Evolutionary conservation across 2,888 invertebrate genomes (phyloP), one percentile per base, ranked within the genome.

Genomic region (Tachina grossa): DNA sequence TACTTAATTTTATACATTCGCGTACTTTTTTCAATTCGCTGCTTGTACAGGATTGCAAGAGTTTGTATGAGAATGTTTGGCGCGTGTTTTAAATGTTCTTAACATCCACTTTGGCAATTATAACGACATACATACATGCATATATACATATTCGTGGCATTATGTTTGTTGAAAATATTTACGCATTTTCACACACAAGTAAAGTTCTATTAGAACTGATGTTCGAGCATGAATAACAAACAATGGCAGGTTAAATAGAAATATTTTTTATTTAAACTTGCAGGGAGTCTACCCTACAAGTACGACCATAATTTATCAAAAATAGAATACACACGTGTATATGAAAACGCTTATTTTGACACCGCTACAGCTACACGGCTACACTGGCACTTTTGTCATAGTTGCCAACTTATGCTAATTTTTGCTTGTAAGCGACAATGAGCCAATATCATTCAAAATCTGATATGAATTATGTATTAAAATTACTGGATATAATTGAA

Each of bases 51-150:
- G 49, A 61, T 10, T 53, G 51, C n/a, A 10, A n/a, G 59, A 49
- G 41, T n/a, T 14, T 4, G 47, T 1, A 39, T 11, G 13, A 43
- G 10, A 19, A 22, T 31, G 6, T 51, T 61, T 43, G 39, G 51
- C 5, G 16, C n/a, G 41, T 69, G 43, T 59, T 72, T 49, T 45
- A 53, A 71, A 63, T 65, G 65, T 49, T 41, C 47, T 79, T 65
- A 66, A 80, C 80, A 74, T 14, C 65, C 66, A 74, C 72, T 72
- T 72, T 49, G 57, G 16, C 49, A 74, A 63, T 65, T 51, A 71
- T 14, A 51, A 77, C 47, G 22, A 47, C 19, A 19, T 16, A 51
- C 13, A 4, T 16, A 55, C n/a, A 43, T 45, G n/a, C 31, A 31
- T 31, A 4, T 22, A 22, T 2, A 22, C 43, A 19, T 41, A 13